These are phyloP conservation scores for Drosophila peninsularis DNA, from an alignment of 2,888 invertebrate species.

Conservation along the genomic window DNA sequence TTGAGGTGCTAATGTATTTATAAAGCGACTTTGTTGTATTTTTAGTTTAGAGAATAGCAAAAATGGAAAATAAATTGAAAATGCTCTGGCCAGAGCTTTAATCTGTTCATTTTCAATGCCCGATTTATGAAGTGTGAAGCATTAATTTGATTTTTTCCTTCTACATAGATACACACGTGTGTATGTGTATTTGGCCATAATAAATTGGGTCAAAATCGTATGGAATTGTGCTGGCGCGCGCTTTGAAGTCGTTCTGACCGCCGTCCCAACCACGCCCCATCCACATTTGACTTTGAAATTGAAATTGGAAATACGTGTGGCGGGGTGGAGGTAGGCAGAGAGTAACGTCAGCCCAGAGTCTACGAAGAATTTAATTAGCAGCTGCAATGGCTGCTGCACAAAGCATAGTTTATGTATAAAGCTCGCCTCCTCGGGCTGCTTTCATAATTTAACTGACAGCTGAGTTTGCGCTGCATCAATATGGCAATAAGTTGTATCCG, in stretches of 20 bases:
- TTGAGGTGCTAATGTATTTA: constrained; percentile 79
- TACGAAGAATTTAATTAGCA: constrained; percentile 47
- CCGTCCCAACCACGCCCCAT: neutral
- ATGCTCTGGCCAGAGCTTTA: constrained; percentile 50
- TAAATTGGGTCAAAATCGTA: constrained; percentile 67
- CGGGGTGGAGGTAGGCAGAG: no score
- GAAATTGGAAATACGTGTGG: constrained; percentile 5
- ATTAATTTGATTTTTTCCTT: constrained; percentile 69
- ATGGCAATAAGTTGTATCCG: constrained; percentile 63
- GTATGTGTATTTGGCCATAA: constrained; percentile 20
- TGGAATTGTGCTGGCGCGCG: constrained; percentile 37
- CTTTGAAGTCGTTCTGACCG: constrained; percentile 62
- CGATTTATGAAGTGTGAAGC: constrained; percentile 78
- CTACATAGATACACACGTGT: constrained; percentile 10
- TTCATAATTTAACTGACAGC: constrained; percentile 69
- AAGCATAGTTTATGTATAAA: constrained; percentile 17
- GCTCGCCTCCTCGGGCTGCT: constrained; percentile 27
- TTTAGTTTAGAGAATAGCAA: constrained; percentile 52
- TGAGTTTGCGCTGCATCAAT: constrained; percentile 62
- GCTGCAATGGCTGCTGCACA: constrained; percentile 2
- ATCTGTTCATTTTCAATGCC: constrained; percentile 75
- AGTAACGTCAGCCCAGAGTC: constrained; percentile 2
- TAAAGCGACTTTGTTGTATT: constrained; percentile 73
- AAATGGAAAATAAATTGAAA: constrained; percentile 33
- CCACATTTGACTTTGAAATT: constrained; percentile 48